These are phyloP conservation scores for Ceraclea dissimilis DNA, from an alignment of 2,888 invertebrate species.

Conservation along the genomic window DNA sequence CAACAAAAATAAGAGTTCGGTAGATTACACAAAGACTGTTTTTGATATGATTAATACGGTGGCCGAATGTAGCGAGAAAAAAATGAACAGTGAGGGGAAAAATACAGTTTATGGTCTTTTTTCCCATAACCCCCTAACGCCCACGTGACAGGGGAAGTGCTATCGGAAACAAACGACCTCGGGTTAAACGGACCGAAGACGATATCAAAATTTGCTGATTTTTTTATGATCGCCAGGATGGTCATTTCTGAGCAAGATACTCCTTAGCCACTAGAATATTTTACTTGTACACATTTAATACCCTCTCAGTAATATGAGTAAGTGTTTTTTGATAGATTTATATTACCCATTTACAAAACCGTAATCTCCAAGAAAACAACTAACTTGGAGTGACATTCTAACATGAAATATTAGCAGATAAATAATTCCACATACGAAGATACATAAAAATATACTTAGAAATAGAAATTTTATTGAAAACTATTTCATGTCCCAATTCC, in stretches of 20 bases:
- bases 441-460: too few relatives aligned
- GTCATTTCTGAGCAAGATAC: not conserved
- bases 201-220: slow-evolving; percentile 12
- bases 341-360: too few relatives aligned
- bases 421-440: too few relatives aligned
- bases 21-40: slow-evolving; percentile 16
- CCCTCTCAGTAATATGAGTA: not conserved
- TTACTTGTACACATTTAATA: not conserved
- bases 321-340: too few relatives aligned
- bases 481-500: too few relatives aligned
- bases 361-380: too few relatives aligned
- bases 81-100: slow-evolving; percentile 5
- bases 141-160: slow-evolving; percentile 12
- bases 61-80: slow-evolving; percentile 7
- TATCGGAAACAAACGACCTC: slow-evolving; percentile 15
- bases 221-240: slow-evolving; percentile 7
- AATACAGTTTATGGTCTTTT: slow-evolving; percentile 6
- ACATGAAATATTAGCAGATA: too few relatives aligned
- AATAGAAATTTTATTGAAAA: too few relatives aligned
- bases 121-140: slow-evolving; percentile 1
- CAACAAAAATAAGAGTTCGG: slow-evolving; percentile 8
- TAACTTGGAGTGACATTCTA: too few relatives aligned
- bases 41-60: slow-evolving; percentile 17
- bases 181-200: slow-evolving; percentile 12
- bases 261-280: not conserved